Base-by-base conservation (phyloP, 1,140 invertebrate species). In the Drosophila sproati region DNA sequence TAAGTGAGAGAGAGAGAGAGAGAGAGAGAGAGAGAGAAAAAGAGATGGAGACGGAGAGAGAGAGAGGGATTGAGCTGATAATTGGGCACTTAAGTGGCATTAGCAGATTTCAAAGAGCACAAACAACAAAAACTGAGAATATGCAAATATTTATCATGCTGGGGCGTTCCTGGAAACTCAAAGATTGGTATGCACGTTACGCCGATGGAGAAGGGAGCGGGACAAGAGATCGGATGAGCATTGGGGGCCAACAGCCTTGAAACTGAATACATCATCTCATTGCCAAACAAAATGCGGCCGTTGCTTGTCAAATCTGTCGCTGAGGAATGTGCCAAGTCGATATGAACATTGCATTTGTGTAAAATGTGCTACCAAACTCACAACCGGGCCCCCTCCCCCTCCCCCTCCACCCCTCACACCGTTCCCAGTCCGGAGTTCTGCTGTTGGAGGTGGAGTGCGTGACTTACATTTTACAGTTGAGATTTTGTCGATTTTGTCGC, bases 41-140 rank as follows among this genome's bases (percentile, higher is more conserved):
- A 52, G 66, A 78, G 31, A 66, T 69, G 76, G 20, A 20, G 20
- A 50, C 34, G 48, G 41, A 35, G 64, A 75, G 52, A 31, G 57
- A 63, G 47, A 68, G 35, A 48, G 34, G 48, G 41, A 64, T 66
- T 56, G 66, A 78, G 31, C 69, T 69, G 76, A 90, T 89, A 89
- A 89, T 89, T 89, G 85, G 86, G 69, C 86, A 89, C 85, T 89
- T 89, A 89, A 89, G 78, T 81, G 83, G 85, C 77, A 88, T 89
- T 87, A 87, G 83, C 78, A 69, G 61, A 64, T 56, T 57, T 56
- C 51, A 62, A 37, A 43, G 43, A 61, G 59, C 12, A 43, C 43
- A 64, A 64, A 34, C 64, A 43, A 29, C 37, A 56, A 41, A 60
- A 67, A 79, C 71, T 69, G 67, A 69, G 73, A 78, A 78, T 55